phyloP scores from a whole-genome alignment of 2,888 invertebrate species.

The Phorcus lineatus region DNA sequence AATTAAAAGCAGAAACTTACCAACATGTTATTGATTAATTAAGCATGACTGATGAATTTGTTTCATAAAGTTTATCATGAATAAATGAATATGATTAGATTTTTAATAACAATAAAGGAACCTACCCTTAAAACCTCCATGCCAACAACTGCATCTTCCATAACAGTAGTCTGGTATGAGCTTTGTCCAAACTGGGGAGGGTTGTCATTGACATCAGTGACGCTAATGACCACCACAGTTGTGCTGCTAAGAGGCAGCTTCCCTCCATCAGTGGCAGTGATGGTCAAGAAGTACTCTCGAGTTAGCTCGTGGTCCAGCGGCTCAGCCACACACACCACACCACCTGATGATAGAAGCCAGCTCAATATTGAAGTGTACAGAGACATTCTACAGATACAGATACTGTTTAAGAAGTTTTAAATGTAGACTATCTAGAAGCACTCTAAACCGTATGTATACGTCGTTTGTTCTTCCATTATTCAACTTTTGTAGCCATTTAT shows the following conservation, averaged over 20 bases:
- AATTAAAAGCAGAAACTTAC: too few species aligned
- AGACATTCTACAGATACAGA: too few species aligned
- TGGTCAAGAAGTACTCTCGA: slow-evolving; percentile 89
- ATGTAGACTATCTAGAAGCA: too few species aligned
- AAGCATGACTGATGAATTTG: not conserved
- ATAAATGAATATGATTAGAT: too few species aligned
- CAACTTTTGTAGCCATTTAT: too few species aligned
- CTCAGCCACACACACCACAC: slow-evolving; percentile 85
- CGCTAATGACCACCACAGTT: slow-evolving; percentile 88
- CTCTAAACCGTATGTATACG: too few species aligned
- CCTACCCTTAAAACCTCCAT: slow-evolving; percentile 82
- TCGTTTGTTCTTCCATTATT: too few species aligned
- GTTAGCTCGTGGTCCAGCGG: slow-evolving; percentile 91
- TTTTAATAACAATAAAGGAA: not conserved
- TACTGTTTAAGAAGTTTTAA: too few species aligned
- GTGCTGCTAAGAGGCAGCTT: slow-evolving; percentile 91
- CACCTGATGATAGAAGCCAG: slow-evolving; percentile 69
- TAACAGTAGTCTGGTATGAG: slow-evolving; percentile 66
- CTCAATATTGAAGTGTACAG: too few species aligned
- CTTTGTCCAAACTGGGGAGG: slow-evolving; percentile 67
- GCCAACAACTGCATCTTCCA: slow-evolving; percentile 86
- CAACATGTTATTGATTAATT: too few species aligned
- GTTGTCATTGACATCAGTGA: slow-evolving; percentile 73
- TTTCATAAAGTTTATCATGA: too few species aligned
- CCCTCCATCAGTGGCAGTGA: slow-evolving; percentile 93